Base-by-base conservation (phyloP, 2,888 invertebrate species). In the Galerucella nymphaeae region DNA sequence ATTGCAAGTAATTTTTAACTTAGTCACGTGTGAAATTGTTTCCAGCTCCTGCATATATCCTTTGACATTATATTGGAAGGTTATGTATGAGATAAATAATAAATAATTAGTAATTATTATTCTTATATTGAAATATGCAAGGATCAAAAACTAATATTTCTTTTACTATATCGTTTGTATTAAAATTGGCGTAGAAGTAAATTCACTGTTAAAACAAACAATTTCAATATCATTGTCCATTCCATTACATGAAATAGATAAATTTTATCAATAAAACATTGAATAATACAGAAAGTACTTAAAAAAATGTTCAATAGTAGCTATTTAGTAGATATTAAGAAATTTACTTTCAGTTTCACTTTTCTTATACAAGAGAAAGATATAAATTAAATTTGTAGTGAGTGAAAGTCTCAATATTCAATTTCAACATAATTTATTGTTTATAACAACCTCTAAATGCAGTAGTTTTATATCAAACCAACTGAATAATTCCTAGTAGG, bases 321-420 rank as follows among this genome's bases (percentile, higher is more conserved):
- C 41, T 45, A 70, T 55, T 57, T 23, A 18, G 20, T n/a, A n/a
- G n/a, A n/a, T 59, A 48, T 66, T 10, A 55, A 66, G 18, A 57
- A 50, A 69, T 70, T 41, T 38, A 66, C 58, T 73, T 67, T 64
- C 59, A 50, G 64, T 70, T 73, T 73, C 70, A 70, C 73, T 73
- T 72, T 73, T 48, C 48, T 57, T 61, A 42, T 38, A 38, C 16
- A 30, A 66, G 67, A 41, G 64, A 53, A 63, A 62, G 61, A 62
- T 18, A 42, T 42, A 18, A 57, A 58, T 55, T 57, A 70, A 71
- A 20, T 73, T 45, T 62, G 50, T 23, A 67, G 73, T 73, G 73
- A 67, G 73, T 73, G 73, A 73, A 73, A 73, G 73, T 73, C 50
- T 13, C 30, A 41, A n/a, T 53, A 53, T 18, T 53, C 2, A 53